Conservation (phyloP, 23 tunicate species). For the Trididemnum nubilum region DNA sequence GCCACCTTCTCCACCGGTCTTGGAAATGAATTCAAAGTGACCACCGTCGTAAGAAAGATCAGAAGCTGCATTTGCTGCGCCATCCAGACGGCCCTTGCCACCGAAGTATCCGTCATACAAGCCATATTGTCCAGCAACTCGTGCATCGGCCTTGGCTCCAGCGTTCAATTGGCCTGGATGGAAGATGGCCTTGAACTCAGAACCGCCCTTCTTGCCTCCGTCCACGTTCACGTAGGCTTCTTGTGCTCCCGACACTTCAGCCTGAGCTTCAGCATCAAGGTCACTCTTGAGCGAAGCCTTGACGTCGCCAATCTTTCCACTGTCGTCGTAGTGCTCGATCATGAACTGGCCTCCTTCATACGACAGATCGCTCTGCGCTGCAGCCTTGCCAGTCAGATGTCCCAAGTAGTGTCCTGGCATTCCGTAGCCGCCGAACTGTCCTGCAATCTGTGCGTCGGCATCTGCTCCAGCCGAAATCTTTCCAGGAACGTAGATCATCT, state of each 20-base stretch:
- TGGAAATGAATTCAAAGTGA: neutral
- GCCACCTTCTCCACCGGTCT: neutral
- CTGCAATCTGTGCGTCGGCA: neutral
- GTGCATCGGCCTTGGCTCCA: neutral
- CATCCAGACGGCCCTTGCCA: neutral
- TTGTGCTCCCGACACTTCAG: neutral
- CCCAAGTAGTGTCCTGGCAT: neutral
- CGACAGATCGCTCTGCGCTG: neutral
- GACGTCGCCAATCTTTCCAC: neutral
- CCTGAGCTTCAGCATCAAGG: neutral
- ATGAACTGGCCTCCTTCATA: neutral
- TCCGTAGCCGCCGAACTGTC: neutral
- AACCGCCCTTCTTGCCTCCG: neutral
- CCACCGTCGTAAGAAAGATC: neutral
- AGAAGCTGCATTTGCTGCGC: neutral
- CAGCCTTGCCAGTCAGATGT: neutral
- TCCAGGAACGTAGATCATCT: neutral
- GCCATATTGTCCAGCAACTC: neutral
- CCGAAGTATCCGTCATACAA: neutral
- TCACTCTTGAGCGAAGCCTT: neutral
- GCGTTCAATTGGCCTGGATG: neutral
- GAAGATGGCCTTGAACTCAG: neutral
- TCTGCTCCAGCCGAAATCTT: neutral
- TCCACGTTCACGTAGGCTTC: neutral
- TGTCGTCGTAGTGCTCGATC: neutral